These are phyloP conservation scores for Strigops habroptila DNA, from an alignment of 2,113 vertebrate genomes.

Conservation along the genomic window DNA sequence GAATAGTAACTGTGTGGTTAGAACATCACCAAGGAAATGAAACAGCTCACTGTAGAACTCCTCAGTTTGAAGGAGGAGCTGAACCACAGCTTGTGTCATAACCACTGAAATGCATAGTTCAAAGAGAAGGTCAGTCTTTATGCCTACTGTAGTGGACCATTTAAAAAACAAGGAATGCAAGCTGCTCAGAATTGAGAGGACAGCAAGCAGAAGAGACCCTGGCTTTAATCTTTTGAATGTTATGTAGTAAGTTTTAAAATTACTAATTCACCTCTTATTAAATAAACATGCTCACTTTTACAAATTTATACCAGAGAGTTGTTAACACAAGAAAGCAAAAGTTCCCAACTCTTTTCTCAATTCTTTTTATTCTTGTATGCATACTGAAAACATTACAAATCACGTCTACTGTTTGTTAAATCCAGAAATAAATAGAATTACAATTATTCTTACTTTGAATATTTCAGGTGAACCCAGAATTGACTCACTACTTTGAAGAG, in stretches of 20 bases:
- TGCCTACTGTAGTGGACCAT: background rate
- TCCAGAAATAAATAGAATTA: background rate
- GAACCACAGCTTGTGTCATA: background rate
- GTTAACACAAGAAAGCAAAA: background rate
- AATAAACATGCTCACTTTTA: background rate
- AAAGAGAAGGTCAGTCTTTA: background rate
- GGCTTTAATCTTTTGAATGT: background rate
- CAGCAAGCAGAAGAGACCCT: background rate
- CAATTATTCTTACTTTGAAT: background rate
- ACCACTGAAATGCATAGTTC: background rate
- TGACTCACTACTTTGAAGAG: constrained; percentile 74
- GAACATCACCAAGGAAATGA: background rate
- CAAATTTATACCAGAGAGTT: background rate
- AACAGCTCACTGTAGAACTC: background rate
- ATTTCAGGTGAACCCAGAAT: constrained; percentile 75
- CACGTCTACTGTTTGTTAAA: background rate
- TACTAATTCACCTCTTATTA: background rate
- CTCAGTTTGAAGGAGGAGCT: background rate
- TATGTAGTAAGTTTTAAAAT: background rate
- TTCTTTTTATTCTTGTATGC: background rate
- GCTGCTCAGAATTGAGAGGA: background rate
- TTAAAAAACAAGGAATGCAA: background rate
- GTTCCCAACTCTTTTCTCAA: background rate
- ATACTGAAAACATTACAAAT: background rate
- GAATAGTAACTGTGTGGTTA: background rate